phyloP scores from a whole-genome alignment of 2,113 vertebrate genomes.

The Etheostoma cragini region DNA sequence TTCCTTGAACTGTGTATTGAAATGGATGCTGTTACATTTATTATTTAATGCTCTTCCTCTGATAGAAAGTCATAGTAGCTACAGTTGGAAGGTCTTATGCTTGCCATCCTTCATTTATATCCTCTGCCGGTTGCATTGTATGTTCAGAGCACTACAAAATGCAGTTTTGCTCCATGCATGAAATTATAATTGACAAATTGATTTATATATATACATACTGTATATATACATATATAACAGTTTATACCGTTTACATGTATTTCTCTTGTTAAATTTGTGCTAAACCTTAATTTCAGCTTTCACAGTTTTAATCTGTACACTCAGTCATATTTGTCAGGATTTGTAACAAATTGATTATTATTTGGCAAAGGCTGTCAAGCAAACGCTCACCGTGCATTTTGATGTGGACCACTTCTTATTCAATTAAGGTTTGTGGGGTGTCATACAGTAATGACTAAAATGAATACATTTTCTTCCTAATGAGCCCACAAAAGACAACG shows the following conservation, averaged over 20 bases:
- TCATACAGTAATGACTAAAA: conserved; percentile 43
- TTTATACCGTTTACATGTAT: conserved; percentile 17
- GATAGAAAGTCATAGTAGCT: conserved; percentile 9
- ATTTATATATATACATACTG: neutral
- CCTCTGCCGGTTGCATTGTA: conserved; percentile 6
- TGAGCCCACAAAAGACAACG: conserved; percentile 70
- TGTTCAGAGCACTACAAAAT: neutral
- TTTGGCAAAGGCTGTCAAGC: conserved; percentile 42
- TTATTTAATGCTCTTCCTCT: conserved; percentile 30
- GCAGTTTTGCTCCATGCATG: neutral
- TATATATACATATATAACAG: neutral
- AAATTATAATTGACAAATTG: conserved; percentile 28
- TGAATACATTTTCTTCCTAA: conserved; percentile 56
- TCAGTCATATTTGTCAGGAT: conserved; percentile 43
- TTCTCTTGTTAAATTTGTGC: conserved; percentile 45
- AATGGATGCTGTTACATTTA: conserved; percentile 30
- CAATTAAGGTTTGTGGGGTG: conserved; percentile 39
- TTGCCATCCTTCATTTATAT: conserved; percentile 41
- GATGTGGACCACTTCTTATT: conserved; percentile 63
- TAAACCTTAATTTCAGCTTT: conserved; percentile 19
- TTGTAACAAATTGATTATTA: conserved; percentile 56
- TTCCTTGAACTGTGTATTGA: conserved; percentile 25
- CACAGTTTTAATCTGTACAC: conserved; percentile 35
- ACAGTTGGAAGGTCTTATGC: conserved; percentile 20
- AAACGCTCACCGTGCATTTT: conserved; percentile 47